Conservation (phyloP, 2,113 vertebrate genomes). For the Microtus ochrogaster region DNA sequence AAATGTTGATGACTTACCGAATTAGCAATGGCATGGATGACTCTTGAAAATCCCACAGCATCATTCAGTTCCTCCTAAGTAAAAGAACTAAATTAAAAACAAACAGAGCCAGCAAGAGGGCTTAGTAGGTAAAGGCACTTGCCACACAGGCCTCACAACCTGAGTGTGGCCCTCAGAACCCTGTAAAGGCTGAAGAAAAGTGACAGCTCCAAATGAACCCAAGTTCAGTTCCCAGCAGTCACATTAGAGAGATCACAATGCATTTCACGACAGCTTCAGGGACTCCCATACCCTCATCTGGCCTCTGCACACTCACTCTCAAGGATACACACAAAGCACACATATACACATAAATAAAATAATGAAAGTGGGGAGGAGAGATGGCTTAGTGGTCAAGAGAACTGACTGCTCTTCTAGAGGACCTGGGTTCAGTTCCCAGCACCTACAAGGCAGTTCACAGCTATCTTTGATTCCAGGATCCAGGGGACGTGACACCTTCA, state of each 20-base stretch:
- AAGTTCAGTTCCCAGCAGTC: neutral
- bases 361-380: neutral
- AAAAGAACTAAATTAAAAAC: conserved; percentile 1
- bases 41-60: conserved; percentile 97
- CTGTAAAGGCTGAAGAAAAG: neutral
- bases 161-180: neutral
- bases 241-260: neutral
- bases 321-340: neutral
- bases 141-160: neutral
- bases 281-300: neutral
- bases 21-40: conserved; percentile 95
- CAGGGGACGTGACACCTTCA: too few relatives aligned
- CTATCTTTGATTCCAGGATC: too few relatives aligned
- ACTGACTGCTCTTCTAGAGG: too few relatives aligned
- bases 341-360: neutral
- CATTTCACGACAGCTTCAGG: neutral
- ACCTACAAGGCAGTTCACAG: too few relatives aligned
- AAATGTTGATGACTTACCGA: conserved; percentile 90
- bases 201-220: too few relatives aligned
- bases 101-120: neutral
- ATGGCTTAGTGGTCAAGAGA: too few relatives aligned
- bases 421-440: too few relatives aligned
- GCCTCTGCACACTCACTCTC: neutral
- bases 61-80: conserved; percentile 95
- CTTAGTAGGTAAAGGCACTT: neutral